Evolutionary conservation across 64 coral and sea anemone species (phyloP).

Genomic region (Platygyra sinensis): DNA sequence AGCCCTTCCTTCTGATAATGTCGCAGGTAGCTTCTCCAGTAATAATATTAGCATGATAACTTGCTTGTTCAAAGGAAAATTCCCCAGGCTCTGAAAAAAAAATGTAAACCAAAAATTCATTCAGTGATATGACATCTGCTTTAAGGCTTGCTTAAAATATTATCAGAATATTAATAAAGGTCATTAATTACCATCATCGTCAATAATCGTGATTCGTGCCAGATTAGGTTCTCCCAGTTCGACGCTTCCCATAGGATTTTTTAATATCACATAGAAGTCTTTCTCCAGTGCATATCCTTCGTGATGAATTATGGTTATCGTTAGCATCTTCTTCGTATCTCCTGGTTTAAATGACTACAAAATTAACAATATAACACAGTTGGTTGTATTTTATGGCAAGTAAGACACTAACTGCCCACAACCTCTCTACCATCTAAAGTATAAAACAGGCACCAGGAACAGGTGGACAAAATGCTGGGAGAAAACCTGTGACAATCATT

Average conservation of each 20-base stretch:
- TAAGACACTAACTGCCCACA: too few relatives aligned
- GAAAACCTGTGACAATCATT: too few relatives aligned
- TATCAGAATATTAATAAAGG: too few relatives aligned
- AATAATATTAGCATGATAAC: constrained; percentile 81
- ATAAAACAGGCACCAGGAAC: too few relatives aligned
- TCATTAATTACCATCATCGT: constrained; percentile 70
- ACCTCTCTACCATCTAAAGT: too few relatives aligned
- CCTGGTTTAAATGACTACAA: constrained; percentile 61
- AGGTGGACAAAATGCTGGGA: too few relatives aligned
- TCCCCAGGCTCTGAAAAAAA: constrained; percentile 83
- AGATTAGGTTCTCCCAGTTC: constrained; percentile 80
- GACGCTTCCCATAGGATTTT: constrained; percentile 58
- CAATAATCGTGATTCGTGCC: constrained; percentile 77
- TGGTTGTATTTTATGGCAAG: too few relatives aligned
- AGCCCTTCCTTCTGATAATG: constrained; percentile 69
- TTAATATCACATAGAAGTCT: constrained; percentile 85
- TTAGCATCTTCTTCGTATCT: constrained; percentile 50
- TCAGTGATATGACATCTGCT: too few relatives aligned
- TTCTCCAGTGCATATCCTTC: constrained; percentile 64
- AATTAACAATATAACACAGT: background rate
- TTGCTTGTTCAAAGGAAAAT: constrained; percentile 82
- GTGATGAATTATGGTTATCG: constrained; percentile 53
- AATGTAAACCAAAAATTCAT: too few relatives aligned
- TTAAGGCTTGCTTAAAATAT: too few relatives aligned
- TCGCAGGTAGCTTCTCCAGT: constrained; percentile 72